A percentile compares a stretch with the other conserved stretches of the same genome.
Evolutionary conservation across 2,888 invertebrate species (phyloP).

Genomic region (Troides aeacus): DNA sequence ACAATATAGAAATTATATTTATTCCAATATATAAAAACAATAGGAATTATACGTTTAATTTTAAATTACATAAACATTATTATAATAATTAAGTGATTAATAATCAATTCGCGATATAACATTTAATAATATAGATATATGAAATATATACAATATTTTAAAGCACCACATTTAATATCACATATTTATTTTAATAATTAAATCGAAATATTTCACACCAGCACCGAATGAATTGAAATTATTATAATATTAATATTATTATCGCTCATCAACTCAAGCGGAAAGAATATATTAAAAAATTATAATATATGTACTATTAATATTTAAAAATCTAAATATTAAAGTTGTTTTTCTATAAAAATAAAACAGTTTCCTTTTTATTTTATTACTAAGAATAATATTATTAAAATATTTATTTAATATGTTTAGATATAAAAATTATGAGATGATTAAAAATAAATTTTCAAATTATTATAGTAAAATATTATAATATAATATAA

Average conservation of each 20-base stretch:
- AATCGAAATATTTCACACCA: slow-evolving; percentile 13
- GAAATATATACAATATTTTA: no score
- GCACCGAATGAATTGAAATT: slow-evolving; percentile 2
- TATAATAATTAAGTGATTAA: no score
- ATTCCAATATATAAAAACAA: slow-evolving; percentile 3
- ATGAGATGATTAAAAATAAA: background rate
- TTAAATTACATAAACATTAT: no score
- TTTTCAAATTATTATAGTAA: slow-evolving; percentile 10
- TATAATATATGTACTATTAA: background rate
- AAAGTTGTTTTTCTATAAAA: no score
- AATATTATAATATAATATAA: slow-evolving; percentile 27
- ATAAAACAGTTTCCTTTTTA: no score
- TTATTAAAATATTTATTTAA: no score
- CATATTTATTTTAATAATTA: slow-evolving; percentile 7
- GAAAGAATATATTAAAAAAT: no score
- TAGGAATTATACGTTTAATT: background rate
- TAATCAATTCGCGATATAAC: no score
- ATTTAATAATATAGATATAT: no score
- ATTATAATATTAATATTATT: background rate
- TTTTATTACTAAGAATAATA: no score
- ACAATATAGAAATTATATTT: slow-evolving; percentile 7
- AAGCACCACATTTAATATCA: slow-evolving; percentile 25
- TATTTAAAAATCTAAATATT: no score
- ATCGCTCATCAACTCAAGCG: background rate
- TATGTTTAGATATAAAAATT: background rate